phyloP scores from a whole-genome alignment of 1,140 invertebrate genomes.

The Psilanteris sp. region DNA sequence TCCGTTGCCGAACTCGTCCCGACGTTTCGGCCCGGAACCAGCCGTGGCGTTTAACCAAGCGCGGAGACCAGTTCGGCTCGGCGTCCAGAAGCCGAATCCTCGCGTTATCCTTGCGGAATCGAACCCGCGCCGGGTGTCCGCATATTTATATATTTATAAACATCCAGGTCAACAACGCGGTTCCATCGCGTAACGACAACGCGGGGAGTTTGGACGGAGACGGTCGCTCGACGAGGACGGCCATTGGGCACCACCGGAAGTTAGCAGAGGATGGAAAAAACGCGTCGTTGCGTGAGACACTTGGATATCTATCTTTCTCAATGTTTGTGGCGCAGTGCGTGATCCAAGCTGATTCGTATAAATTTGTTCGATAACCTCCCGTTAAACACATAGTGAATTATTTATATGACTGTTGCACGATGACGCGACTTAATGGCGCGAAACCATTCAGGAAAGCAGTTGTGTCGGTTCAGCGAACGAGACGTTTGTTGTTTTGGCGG shows the following conservation, averaged over 20 bases:
- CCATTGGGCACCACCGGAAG: slow-evolving; percentile 9
- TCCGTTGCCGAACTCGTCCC: too few species aligned
- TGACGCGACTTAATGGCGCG: slow-evolving; percentile 59
- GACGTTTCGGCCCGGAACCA: too few species aligned
- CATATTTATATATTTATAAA: slow-evolving; percentile 37
- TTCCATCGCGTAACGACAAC: too few species aligned
- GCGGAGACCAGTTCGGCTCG: too few species aligned
- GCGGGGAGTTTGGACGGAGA: slow-evolving; percentile 8
- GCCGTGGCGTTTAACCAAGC: too few species aligned
- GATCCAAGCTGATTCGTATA: slow-evolving; percentile 58
- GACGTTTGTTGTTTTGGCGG: slow-evolving; percentile 21
- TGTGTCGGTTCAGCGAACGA: slow-evolving; percentile 63
- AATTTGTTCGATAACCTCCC: slow-evolving; percentile 64
- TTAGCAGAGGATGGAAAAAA: slow-evolving; percentile 1
- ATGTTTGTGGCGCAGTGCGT: slow-evolving; percentile 52
- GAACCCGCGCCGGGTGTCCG: too few species aligned
- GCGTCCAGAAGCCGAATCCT: neutral
- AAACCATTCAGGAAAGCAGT: slow-evolving; percentile 61
- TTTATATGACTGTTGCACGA: slow-evolving; percentile 64
- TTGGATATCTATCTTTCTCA: slow-evolving; percentile 56
- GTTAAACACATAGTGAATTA: slow-evolving; percentile 62
- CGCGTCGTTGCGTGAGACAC: slow-evolving; percentile 48
- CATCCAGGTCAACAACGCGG: slow-evolving; percentile 18
- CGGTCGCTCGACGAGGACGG: neutral
- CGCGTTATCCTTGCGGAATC: neutral